phyloP scores from a whole-genome alignment of 2,888 invertebrate genomes.

The Machimus rusticus region DNA sequence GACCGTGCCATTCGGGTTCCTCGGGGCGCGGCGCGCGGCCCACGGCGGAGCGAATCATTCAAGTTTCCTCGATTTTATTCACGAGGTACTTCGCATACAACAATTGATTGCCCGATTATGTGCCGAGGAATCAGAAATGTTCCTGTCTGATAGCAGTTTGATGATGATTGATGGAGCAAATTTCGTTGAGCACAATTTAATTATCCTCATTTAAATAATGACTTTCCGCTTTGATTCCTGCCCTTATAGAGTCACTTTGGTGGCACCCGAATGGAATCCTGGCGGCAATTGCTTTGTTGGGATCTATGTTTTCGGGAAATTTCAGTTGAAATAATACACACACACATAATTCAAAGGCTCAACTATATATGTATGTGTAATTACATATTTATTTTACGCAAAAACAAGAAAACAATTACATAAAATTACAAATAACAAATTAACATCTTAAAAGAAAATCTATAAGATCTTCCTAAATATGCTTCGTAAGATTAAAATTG shows the following conservation, averaged over 20 bases:
- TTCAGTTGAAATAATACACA: not conserved
- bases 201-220: constrained; percentile 32
- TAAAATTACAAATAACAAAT: too few relatives aligned
- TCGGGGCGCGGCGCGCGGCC: not conserved
- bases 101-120: constrained; percentile 38
- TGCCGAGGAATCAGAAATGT: constrained; percentile 27
- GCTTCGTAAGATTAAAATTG: too few relatives aligned
- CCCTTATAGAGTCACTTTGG: not conserved
- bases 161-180: constrained; percentile 29
- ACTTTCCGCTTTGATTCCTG: not conserved
- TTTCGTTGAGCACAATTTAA: constrained; percentile 29
- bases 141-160: constrained; percentile 28
- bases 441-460: too few relatives aligned
- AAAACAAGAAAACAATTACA: too few relatives aligned
- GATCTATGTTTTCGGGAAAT: not conserved
- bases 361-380: not conserved
- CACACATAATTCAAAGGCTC: not conserved
- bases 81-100: constrained; percentile 33
- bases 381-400: not conserved
- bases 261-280: not conserved
- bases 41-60: not conserved
- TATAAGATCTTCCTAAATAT: too few relatives aligned
- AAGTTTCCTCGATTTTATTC: constrained; percentile 17
- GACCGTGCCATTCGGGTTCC: not conserved
- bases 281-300: not conserved